Evolutionary conservation across 2,113 vertebrate species (phyloP), one percentile per base, ranked within the genome.

Genomic region (Butorides virescens): DNA sequence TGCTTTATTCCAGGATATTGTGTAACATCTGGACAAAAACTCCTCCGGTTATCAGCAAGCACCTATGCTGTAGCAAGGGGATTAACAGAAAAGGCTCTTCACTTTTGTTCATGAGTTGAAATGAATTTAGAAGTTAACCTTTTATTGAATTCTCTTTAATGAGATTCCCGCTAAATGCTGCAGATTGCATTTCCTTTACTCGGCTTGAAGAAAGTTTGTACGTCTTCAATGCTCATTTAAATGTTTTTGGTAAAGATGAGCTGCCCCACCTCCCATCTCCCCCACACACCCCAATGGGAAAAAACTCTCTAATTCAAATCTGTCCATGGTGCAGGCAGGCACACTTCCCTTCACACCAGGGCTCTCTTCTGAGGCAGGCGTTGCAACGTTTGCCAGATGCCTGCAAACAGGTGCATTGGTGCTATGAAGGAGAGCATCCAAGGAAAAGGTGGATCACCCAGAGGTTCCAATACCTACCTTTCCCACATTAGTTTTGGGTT

Each of bases 1-100:
- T 39, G 3, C 75, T 95, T 95, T 94, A 87, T 72, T 93, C 50
- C 68, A 92, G 71, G 66, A 89, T 72, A 77, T 59, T 77, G 47
- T 90, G 32, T 26, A 87, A 91, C 89, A 91, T 88, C 92, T 97
- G 94, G 86, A 88, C 71, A 44, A 81, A 88, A 95, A 89, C 91
- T 79, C 52, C 52, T 86, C 7, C 9, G 39, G 36, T 71, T 72
- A 59, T 80, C 70, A 92, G 58, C 34, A 34, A 26, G 47, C 71
- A 73, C 85, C 75, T 95, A 30, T 49, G 68, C 7, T 79, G 55
- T 37, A 72, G 59, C 53, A 75, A 73, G 36, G 65, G 59, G n/a
- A 71, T 88, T 86, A 86, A 68, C 9, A 72, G 34, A 59, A 72
- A 77, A 77, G 39, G n/a, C 55, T 65, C n/a, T 86, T 74, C 61